Evolutionary conservation across 1,140 invertebrate genomes (phyloP).

Genomic region (Atta texana): DNA sequence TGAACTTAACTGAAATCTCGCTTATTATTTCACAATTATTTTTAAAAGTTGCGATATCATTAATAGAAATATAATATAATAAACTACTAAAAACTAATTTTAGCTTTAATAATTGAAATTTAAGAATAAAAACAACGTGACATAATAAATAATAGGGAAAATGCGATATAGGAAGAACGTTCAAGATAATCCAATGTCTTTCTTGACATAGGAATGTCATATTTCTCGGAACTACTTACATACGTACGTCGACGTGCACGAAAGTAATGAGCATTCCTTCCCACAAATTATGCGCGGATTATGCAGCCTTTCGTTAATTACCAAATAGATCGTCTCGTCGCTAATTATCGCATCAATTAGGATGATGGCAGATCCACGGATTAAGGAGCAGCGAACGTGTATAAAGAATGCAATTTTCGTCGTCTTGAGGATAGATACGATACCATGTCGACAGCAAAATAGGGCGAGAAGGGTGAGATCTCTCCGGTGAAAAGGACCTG

Average conservation of each 20-base stretch:
- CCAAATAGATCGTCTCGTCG: conserved; percentile 68
- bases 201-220: conserved; percentile 45
- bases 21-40: not conserved
- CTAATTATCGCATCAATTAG: conserved; percentile 81
- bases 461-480: conserved; percentile 42
- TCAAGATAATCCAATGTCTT: not conserved
- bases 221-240: conserved; percentile 39
- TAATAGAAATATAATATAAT: conserved; percentile 4
- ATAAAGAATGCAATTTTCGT: conserved; percentile 79
- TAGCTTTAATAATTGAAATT: conserved; percentile 3
- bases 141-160: conserved; percentile 6
- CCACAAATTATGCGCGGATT: conserved; percentile 14
- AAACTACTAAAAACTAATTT: not conserved
- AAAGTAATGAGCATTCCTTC: conserved; percentile 53
- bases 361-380: conserved; percentile 78
- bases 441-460: not conserved
- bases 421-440: conserved; percentile 14
- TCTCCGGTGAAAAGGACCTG: conserved; percentile 59
- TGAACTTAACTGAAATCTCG: not conserved
- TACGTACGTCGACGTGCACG: conserved; percentile 2
- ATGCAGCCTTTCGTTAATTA: conserved; percentile 55
- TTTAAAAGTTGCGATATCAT: not conserved
- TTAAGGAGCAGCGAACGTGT: conserved; percentile 75
- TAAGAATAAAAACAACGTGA: not conserved
- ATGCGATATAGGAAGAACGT: conserved; percentile 18